Base-by-base conservation (phyloP, 2,113 vertebrate genomes). In the Forbesichthys papilliferus region DNA sequence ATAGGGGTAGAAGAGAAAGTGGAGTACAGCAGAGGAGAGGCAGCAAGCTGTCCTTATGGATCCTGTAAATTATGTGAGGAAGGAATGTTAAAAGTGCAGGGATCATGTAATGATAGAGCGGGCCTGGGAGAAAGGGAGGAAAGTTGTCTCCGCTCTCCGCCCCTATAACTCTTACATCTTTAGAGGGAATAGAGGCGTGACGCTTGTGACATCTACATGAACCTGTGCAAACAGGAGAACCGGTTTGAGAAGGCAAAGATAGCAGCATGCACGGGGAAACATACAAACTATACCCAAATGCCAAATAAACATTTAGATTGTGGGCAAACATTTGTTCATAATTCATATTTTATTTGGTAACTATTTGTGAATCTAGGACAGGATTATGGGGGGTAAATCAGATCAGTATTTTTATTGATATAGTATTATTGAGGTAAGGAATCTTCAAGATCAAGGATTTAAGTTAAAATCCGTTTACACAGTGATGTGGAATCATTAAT, bases 11-110 rank as follows among this genome's bases (percentile, higher is more conserved):
- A 59, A 18, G 33, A 16, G 51, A 52, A 47, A 33, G 73, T 54
- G 67, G 33, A 64, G 34, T 33, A 3, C 13, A 10, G 66, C 42
- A 64, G 36, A 61, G 54, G 67, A 56, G 67, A 66, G 56, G 56
- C 55, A 66, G 61, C 16, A 13, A 34, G 48, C 54, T 79, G 84
- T 85, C 85, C 82, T 58, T 86, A 80, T 84, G 61, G 72, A 69
- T 61, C 78, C 67, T 79, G 49, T 78, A 83, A 65, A 77, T 71
- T 51, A 69, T 48, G 66, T 56, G 52, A 54, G 48, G 54, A 62
- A 67, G 58, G 61, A 53, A 65, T 52, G 42, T 59, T 64, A 36
- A 16, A 55, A 66, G 51, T 42, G 36, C 36, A 56, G 36, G 27
- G 27, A 65, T 80, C 67, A 49, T 66, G 5, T 79, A 71, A 70